A percentile compares a stretch with the other conserved stretches of the same genome.
Conservation (phyloP, 2,888 invertebrate species). For the Drepanosiphum platanoidis region DNA sequence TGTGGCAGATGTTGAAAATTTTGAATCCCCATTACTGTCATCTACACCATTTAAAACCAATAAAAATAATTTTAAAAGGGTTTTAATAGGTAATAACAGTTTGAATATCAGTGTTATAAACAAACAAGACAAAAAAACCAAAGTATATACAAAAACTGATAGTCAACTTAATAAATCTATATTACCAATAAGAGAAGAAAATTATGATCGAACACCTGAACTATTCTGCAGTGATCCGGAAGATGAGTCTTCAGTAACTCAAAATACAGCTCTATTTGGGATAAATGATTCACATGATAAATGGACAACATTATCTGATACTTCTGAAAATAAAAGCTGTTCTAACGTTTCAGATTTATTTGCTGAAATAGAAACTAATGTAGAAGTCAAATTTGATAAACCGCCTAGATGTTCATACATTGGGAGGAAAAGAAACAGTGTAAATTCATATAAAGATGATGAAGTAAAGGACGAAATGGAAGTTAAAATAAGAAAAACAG, state of each 20-base stretch:
- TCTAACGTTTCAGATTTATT: slow-evolving; percentile 40
- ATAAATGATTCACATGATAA: slow-evolving; percentile 56
- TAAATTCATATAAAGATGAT: slow-evolving; percentile 32
- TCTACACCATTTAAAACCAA: slow-evolving; percentile 38
- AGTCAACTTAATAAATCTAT: background rate
- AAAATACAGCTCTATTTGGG: background rate
- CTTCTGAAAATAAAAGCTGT: slow-evolving; percentile 33
- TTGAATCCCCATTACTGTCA: slow-evolving; percentile 42
- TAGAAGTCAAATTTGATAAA: slow-evolving; percentile 45
- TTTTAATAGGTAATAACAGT: slow-evolving; percentile 38
- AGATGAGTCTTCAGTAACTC: background rate
- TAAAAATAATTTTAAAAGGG: slow-evolving; percentile 25
- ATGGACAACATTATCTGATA: slow-evolving; percentile 52
- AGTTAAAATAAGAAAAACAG: slow-evolving; percentile 14
- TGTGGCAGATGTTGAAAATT: slow-evolving; percentile 42
- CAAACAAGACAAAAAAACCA: background rate
- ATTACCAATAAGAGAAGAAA: slow-evolving; percentile 35
- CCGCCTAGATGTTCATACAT: slow-evolving; percentile 46
- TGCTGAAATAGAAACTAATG: slow-evolving; percentile 52
- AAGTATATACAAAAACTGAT: background rate
- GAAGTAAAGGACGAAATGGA: slow-evolving; percentile 11
- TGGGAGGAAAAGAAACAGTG: slow-evolving; percentile 50
- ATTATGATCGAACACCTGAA: slow-evolving; percentile 33
- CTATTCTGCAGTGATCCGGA: slow-evolving; percentile 54
- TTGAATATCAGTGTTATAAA: slow-evolving; percentile 46